Base-by-base conservation (phyloP, 2,797 vertebrate genomes). In the Tauraco hartlaubi region DNA sequence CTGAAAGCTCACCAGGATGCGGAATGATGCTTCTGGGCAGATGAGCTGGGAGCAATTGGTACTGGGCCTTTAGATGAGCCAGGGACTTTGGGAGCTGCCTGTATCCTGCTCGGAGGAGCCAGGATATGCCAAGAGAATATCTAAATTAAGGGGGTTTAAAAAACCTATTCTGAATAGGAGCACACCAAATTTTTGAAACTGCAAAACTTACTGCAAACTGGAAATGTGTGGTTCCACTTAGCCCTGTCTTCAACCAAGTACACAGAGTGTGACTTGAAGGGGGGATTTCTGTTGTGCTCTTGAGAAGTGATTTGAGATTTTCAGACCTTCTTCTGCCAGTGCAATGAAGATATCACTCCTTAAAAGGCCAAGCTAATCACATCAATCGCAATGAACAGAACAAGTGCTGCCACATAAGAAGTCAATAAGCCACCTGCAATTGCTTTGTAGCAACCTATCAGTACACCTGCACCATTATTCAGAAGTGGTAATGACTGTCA, bases 301-400 rank as follows among this genome's bases (percentile, higher is more conserved):
- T 92, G 59, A 94, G 23, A 35, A 94, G 35, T 29, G 33, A 72
- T 46, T 48, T 83, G 59, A 89, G 33, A 90, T 92, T 74, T 55
- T 85, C 48, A 80, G 43, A 49, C 13, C 20, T 85, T 72, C 49
- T 94, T 85, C 79, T 94, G 37, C 77, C 41, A 82, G 8, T 63
- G 80, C 35, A 83, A 61, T 92, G 46, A 26, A 78, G 49, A 17
- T 21, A 63, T 23, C 46, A 21, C 67, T 80, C 31, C 83, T 89
- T 64, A 52, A 86, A 71, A 95, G 59, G 41, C 73, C 54, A 91
- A 90, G 41, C 9, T 33, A 79, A 61, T 71, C 56, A 82, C 56
- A 83, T 11, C n/a, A 33, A 5, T 77, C 29, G 48, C 26, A 90
- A 78, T 23, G 39, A 72, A 75, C 7, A 55, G 51, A 90, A 84